Percentiles rank a stretch among this genome's conserved stretches.
Conservation (phyloP, 2,888 invertebrate species). For the Ceramica pisi region DNA sequence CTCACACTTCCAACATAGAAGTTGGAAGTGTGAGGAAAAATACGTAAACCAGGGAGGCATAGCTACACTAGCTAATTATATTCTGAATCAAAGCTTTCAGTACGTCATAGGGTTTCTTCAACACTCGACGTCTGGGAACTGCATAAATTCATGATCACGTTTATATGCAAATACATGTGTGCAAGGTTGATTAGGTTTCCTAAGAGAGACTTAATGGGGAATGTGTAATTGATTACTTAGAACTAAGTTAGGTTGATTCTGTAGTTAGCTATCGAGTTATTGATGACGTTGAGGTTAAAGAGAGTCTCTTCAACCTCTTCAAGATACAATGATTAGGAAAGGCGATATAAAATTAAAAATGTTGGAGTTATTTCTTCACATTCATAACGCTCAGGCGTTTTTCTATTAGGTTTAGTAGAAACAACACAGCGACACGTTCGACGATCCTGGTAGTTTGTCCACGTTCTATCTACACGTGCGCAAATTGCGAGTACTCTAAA, state of each 20-base stretch:
- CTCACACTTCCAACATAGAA: background rate
- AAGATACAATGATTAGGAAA: too few relatives aligned
- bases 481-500: background rate
- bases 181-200: constrained; percentile 38
- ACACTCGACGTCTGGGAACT: constrained; percentile 25
- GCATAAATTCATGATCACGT: constrained; percentile 45
- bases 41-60: constrained; percentile 6
- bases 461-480: background rate
- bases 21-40: too few relatives aligned
- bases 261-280: too few relatives aligned
- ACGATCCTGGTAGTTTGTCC: background rate
- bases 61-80: constrained; percentile 36
- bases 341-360: too few relatives aligned
- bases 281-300: too few relatives aligned
- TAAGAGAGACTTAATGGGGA: constrained; percentile 32
- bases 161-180: constrained; percentile 19
- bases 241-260: background rate
- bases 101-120: constrained; percentile 40
- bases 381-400: too few relatives aligned
- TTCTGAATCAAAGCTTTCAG: constrained; percentile 47
- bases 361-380: background rate
- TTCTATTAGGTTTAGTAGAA: too few relatives aligned
- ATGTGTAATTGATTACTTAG: constrained; percentile 37
- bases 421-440: background rate
- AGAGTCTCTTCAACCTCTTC: too few relatives aligned